Conservation (phyloP, 2,888 invertebrate genomes). For the Harmothoe impar region DNA sequence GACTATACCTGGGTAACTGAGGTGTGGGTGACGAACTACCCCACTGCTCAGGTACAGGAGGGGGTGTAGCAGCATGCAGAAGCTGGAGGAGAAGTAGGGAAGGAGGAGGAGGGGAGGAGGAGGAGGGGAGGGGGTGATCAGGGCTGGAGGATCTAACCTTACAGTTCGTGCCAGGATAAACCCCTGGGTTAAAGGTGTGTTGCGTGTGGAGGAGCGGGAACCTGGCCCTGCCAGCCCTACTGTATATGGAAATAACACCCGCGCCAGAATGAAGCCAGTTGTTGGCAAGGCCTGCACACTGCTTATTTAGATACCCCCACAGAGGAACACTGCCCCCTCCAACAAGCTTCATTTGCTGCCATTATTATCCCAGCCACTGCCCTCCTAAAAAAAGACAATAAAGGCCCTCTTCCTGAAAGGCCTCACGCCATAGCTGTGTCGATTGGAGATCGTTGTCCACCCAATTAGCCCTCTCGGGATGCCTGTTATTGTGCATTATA, state of each 20-base stretch:
- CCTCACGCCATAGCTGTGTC: too few species aligned
- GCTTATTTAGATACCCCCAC: slow-evolving; percentile 8
- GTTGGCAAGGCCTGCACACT: background rate
- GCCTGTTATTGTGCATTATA: too few species aligned
- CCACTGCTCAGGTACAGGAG: background rate
- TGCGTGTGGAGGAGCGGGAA: background rate
- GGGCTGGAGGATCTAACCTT: slow-evolving; percentile 32
- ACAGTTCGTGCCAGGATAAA: background rate
- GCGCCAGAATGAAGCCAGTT: slow-evolving; percentile 29
- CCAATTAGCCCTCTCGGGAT: too few species aligned
- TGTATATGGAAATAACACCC: background rate
- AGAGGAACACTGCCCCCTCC: background rate
- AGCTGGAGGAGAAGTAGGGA: background rate
- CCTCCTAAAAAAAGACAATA: background rate
- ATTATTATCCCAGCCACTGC: background rate
- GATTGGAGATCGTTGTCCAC: too few species aligned
- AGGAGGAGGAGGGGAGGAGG: background rate
- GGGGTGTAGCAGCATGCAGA: too few species aligned
- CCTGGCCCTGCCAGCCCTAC: background rate
- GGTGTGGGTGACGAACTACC: background rate
- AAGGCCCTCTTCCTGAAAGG: background rate
- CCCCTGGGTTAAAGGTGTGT: slow-evolving; percentile 16
- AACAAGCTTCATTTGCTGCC: background rate
- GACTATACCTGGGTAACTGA: background rate
- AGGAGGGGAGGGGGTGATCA: background rate